Base-by-base conservation (phyloP, 2,113 vertebrate species). In the Struthidea cinerea region DNA sequence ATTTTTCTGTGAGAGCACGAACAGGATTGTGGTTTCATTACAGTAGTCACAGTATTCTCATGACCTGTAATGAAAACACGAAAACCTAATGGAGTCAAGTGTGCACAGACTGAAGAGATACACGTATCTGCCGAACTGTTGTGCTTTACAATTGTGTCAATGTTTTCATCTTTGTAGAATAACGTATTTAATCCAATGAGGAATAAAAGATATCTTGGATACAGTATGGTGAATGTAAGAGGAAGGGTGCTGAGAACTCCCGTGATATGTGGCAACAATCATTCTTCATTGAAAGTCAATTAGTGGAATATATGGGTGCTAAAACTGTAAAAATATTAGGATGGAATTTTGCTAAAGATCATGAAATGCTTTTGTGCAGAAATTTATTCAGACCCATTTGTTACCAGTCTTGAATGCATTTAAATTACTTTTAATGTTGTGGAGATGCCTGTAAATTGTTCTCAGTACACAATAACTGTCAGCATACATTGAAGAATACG, bases 21-120 rank as follows among this genome's bases (percentile, higher is more conserved):
- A 68, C 83, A 89, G 90, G 65, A 15, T 49, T 97, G 95, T 97
- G 97, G 96, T 98, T 98, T 96, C 84, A 94, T 97, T 98, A 88
- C 70, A 90, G 95, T 97, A 96, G 94, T 98, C 98, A 96, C 68
- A 97, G 75, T 93, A 94, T 97, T 96, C 91, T 92, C 77, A 52
- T 97, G 96, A 96, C 90, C 95, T 96, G 57, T 97, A 97, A 95
- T 87, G 76, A 96, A 96, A 97, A 85, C 91, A 87, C 47, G 69
- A 86, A 97, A 95, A 55, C 74, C 94, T 97, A 95, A 96, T 97
- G 95, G 67, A 96, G 63, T 92, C 92, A 96, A 90, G 84, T 97
- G 79, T 84, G 77, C 56, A 32, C 71, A 82, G 65, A n/a, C 69
- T 75, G 71, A 65, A 84, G 69, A 88, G 70, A 83, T 82, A 18